Conservation (phyloP, 2,113 vertebrate species). For the Cromileptes altivelis region DNA sequence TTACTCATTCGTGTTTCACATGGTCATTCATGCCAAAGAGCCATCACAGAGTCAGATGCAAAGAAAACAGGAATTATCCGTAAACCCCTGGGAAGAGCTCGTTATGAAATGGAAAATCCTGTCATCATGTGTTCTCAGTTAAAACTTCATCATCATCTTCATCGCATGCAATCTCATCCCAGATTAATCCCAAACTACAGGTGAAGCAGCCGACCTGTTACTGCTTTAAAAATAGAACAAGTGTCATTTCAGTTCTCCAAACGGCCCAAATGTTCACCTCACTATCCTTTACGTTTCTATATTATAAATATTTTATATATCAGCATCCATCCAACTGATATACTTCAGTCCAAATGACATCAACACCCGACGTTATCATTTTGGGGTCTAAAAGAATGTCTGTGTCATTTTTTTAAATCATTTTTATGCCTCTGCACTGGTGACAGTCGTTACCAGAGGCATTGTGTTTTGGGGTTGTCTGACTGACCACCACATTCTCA, state of each 20-base stretch:
- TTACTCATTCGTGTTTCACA: constrained; percentile 44
- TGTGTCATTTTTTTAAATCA: too few species aligned
- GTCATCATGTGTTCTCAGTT: neutral
- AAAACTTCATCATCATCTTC: neutral
- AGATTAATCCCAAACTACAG: neutral
- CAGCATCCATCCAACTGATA: too few species aligned
- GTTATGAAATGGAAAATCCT: neutral
- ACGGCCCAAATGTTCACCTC: neutral
- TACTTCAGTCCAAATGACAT: too few species aligned
- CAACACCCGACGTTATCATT: too few species aligned
- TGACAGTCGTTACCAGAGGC: too few species aligned
- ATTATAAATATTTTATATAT: too few species aligned
- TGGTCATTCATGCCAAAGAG: constrained; percentile 25
- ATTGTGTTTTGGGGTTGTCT: too few species aligned
- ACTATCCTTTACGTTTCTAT: too few species aligned
- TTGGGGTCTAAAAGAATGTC: too few species aligned
- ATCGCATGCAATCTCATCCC: neutral
- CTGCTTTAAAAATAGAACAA: neutral
- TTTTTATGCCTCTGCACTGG: too few species aligned
- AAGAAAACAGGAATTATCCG: constrained; percentile 29
- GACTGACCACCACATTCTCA: too few species aligned
- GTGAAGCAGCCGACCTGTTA: neutral
- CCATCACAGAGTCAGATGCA: constrained; percentile 21
- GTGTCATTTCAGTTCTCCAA: neutral
- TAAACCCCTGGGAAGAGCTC: neutral